These are phyloP conservation scores for Platalea minor DNA, from an alignment of 2,797 vertebrate genomes.

Conservation along the genomic window DNA sequence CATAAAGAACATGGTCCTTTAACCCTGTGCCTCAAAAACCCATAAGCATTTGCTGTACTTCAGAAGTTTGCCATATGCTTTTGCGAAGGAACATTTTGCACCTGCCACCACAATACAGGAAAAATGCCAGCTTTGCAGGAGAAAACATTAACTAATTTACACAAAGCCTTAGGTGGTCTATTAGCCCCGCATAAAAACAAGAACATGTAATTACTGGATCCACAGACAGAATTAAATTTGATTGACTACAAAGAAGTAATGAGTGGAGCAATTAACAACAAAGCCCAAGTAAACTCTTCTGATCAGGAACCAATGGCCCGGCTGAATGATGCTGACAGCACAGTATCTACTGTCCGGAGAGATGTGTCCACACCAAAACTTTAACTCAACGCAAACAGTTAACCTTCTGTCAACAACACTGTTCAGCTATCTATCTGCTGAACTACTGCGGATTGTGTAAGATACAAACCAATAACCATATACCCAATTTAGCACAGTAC, in stretches of 20 bases:
- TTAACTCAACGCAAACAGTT: neutral
- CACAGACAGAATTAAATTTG: constrained; percentile 12
- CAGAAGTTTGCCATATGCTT: constrained; percentile 18
- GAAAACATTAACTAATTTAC: constrained; percentile 51
- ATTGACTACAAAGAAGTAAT: constrained; percentile 30
- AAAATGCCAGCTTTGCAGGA: constrained; percentile 30
- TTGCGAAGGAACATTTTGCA: constrained; percentile 19
- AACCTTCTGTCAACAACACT: neutral
- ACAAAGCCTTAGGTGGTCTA: constrained; percentile 58
- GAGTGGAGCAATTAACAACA: constrained; percentile 31
- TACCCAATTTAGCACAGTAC: neutral
- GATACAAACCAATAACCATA: neutral
- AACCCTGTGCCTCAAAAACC: constrained; percentile 22
- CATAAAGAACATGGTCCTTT: neutral
- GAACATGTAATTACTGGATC: constrained; percentile 28
- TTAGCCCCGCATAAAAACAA: constrained; percentile 31
- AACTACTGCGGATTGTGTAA: neutral
- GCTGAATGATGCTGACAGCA: neutral
- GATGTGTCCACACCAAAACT: neutral
- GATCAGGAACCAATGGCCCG: neutral
- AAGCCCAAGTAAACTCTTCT: neutral
- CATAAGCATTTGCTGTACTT: neutral
- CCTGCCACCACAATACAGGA: constrained; percentile 27
- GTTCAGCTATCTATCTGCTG: neutral
- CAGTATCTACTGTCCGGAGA: neutral